These are phyloP conservation scores for Drosophila serrata DNA, from an alignment of 1,140 invertebrate species.

Conservation along the genomic window DNA sequence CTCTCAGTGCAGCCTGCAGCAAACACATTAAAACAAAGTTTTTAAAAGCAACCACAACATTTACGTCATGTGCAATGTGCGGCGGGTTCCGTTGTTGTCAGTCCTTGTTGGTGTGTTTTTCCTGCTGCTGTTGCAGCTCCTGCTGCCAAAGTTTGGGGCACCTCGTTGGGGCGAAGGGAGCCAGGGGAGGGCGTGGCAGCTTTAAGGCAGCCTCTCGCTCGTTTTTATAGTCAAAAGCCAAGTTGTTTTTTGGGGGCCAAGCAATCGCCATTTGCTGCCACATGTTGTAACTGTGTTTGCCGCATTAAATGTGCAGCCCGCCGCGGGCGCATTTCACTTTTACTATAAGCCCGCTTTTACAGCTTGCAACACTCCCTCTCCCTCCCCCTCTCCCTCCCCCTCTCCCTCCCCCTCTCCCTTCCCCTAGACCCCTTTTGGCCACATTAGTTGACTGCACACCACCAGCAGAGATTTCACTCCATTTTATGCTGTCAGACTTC, in stretches of 20 bases:
- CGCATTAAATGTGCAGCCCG: conserved; percentile 74
- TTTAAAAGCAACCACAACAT: conserved; percentile 75
- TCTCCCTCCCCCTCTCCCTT: background rate
- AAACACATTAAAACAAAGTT: conserved; percentile 76
- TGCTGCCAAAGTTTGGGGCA: conserved; percentile 49
- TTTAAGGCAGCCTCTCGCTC: conserved; percentile 65
- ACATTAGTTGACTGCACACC: conserved; percentile 75
- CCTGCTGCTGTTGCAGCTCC: conserved; percentile 20
- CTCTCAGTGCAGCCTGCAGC: conserved; percentile 39
- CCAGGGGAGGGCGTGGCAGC: conserved; percentile 52
- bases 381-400: background rate
- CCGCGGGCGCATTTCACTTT: conserved; percentile 76
- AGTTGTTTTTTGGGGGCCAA: conserved; percentile 72
- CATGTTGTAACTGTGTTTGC: conserved; percentile 78
- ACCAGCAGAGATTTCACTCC: conserved; percentile 82
- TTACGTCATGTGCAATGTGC: conserved; percentile 73
- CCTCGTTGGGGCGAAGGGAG: conserved; percentile 1
- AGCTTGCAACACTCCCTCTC: background rate
- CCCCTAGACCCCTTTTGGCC: conserved; percentile 2
- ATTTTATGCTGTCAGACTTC: conserved; percentile 83
- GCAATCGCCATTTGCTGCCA: conserved; percentile 73
- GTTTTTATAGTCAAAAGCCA: conserved; percentile 81
- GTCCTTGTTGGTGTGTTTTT: conserved; percentile 39
- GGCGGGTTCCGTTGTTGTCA: conserved; percentile 44
- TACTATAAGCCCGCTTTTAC: conserved; percentile 74